Base-by-base conservation (phyloP, 1,140 invertebrate genomes). In the Drosophila varians region DNA sequence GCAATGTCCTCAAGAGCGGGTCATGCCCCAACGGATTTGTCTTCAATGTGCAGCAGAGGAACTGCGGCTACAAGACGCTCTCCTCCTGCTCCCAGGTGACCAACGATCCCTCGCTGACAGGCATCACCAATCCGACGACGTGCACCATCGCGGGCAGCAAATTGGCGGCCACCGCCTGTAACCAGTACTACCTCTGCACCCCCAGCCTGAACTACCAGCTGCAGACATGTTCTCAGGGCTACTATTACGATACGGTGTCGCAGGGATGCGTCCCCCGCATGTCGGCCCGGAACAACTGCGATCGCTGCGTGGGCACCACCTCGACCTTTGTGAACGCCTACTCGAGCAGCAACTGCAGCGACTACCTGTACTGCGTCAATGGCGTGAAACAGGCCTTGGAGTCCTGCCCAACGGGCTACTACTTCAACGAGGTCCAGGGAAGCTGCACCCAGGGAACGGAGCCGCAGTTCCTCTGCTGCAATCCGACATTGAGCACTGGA, bases 241-340 rank as follows among this genome's bases (percentile, higher is more conserved):
- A 31, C 31, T 84, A 45, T 36, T 84, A 31, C 8, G 78, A 84
- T 25, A 72, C 64, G 31, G 14, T 55, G 8, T 55, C 26, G 6
- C 16, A 62, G 38, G 6, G 2, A 1, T 84, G 79, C 23, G 70
- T 82, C 14, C 19, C 34, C n/a, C 62, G 79, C 9, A 45, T 40
- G 36, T 6, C 34, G 9, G 79, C 79, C 5, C 49, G 38, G 6
- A 77, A 77, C 12, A n/a, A 75, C 23, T 84, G 79, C 23, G 78
- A 84, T 46, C 74, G 79, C 1, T 84, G 79, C 12, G 2, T 71
- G 11, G 74, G 74, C 23, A 58, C 60, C 28, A 65, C 46, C 14
- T 19, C 21, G 4, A 6, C 23, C n/a, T 84, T 82, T n/a, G 79
- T 82, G 11, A 84, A 80, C 18, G 58, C 65, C 40, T 74, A 70